Base-by-base conservation (phyloP, 2,888 invertebrate species). In the Pantelozetes paolii region DNA sequence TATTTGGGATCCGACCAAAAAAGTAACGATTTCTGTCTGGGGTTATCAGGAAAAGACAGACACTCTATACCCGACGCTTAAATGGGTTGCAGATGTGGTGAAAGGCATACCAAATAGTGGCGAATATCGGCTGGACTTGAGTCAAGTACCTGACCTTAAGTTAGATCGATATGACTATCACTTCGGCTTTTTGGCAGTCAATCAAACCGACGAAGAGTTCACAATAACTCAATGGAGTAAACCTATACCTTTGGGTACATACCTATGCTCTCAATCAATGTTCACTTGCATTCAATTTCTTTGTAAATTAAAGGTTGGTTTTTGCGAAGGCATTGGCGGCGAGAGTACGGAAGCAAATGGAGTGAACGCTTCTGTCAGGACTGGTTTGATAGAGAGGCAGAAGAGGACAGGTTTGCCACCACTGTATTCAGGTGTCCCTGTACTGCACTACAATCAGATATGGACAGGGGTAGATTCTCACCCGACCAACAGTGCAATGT, bases 401-500 rank as follows among this genome's bases (percentile, higher is more conserved):
- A 87, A 79, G 82, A 87, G 76, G 92, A 91, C 83, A 92, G 91
- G 83, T 92, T 94, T 81, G 72, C 73, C 50, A 40, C 74, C n/a
- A 77, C 78, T 2, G 73, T 78, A 0, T 78, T 77, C 62, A 73
- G 78, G 32, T 98, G 98, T 79, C 98, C 98, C 0, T 98, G 98
- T 81, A 92, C 89, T 0, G 82, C 97, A 77, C 88, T 91, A 77
- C 97, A 98, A 81, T 97, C 97, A 0, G 82, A 93, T 2, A 85
- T 89, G 72, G 98, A 98, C 82, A 92, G 93, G 82, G 98, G 98
- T 6, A 86, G 95, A 26, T 98, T 88, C 82, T 86, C 94, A 82
- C 94, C 97, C 0, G 94, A 96, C 81, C 87, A 88, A 78, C 89
- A 89, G 78, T 96, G 96, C 81, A 78, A 78, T 54, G 76, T 77